These are phyloP conservation scores for Etia nguti DNA, from an alignment of 2,113 vertebrate species.

Conservation along the genomic window DNA sequence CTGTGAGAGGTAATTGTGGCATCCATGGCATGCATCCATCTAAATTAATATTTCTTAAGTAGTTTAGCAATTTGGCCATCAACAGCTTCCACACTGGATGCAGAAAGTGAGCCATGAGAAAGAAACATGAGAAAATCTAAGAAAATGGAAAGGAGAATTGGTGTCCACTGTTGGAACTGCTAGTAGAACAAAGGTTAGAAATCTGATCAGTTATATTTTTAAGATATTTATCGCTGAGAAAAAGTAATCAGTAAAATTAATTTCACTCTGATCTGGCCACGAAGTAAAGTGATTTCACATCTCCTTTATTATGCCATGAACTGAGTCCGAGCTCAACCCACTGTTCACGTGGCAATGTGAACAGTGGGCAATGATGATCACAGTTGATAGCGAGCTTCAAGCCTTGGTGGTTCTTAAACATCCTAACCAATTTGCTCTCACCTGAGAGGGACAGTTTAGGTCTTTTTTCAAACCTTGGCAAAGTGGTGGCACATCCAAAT, in stretches of 20 bases:
- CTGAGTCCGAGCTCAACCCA: not conserved
- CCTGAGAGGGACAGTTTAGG: not conserved
- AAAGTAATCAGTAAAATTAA: not conserved
- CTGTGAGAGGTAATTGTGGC: not conserved
- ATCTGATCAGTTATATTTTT: not conserved
- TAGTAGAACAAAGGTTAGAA: not conserved
- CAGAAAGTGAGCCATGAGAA: not conserved
- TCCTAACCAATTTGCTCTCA: not conserved
- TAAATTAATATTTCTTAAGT: not conserved
- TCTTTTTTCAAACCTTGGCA: not conserved
- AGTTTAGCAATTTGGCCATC: constrained; percentile 5
- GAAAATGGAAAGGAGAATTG: not conserved
- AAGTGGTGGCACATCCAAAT: not conserved
- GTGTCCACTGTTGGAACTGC: not conserved
- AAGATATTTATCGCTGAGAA: not conserved
- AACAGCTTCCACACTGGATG: not conserved
- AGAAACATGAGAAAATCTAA: not conserved
- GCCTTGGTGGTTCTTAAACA: not conserved
- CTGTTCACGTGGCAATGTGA: not conserved
- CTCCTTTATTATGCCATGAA: not conserved
- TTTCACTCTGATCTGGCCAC: not conserved
- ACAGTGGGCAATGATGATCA: not conserved
- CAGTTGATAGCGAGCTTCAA: not conserved
- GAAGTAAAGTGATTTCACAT: not conserved
- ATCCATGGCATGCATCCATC: not conserved